These are phyloP conservation scores for Elachura formosa DNA, from an alignment of 2,113 vertebrate species.

Conservation along the genomic window DNA sequence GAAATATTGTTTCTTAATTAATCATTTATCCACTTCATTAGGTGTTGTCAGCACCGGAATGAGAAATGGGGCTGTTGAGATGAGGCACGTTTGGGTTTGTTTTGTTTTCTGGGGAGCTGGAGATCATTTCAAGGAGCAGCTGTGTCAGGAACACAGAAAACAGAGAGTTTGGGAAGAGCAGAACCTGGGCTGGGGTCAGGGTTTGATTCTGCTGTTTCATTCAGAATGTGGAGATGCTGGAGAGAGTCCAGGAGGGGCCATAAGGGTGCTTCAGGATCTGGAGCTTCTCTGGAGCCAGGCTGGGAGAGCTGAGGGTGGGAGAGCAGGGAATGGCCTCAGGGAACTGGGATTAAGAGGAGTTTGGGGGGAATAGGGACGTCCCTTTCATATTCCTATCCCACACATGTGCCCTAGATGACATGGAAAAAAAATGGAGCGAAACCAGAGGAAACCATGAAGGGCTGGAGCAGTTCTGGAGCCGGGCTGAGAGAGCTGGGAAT, in stretches of 20 bases:
- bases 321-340: not conserved
- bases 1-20: slow-evolving; percentile 53
- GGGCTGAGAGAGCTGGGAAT: not conserved
- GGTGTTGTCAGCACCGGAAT: not conserved
- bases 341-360: not conserved
- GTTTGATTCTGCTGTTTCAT: not conserved
- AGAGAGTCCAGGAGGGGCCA: too few species aligned
- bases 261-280: not conserved
- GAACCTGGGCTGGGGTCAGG: rapidly evolving
- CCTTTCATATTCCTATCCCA: not conserved
- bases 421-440: not conserved
- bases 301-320: not conserved
- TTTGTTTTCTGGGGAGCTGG: not conserved
- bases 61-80: not conserved
- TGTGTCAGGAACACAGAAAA: rapidly evolving
- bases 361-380: too few species aligned
- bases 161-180: not conserved
- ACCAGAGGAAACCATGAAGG: not conserved
- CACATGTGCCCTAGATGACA: not conserved
- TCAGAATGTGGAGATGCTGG: not conserved
- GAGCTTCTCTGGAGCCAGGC: not conserved
- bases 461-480: not conserved
- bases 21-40: slow-evolving; percentile 55
- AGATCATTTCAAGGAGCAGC: not conserved
- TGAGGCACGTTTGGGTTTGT: not conserved